Evolutionary conservation across 2,113 vertebrate genomes (phyloP), one percentile per base, ranked within the genome.

Genomic region (Tonatia bakeri): DNA sequence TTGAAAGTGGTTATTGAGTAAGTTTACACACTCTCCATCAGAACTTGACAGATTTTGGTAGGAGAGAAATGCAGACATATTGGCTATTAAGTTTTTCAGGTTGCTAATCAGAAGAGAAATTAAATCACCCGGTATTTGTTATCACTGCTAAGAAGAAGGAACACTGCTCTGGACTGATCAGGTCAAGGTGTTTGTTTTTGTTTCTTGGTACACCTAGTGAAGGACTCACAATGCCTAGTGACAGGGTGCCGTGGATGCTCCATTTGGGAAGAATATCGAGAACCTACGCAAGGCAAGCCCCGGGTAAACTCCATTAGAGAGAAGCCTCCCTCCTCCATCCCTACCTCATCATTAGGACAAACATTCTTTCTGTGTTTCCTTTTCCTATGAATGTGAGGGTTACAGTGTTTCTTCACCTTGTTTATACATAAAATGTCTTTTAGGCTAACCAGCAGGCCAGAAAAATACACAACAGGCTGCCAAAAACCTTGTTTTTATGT

Each of bases 271-370:
- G 17, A 11, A 24, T 19, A 36, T 47, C 20, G 50, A 33, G 22
- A 76, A 59, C 3, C 1, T 45, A 0, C 0, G 1, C 38, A 56
- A 91, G 13, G 40, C 36, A 82, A 76, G 64, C 5, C 3, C 7
- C 14, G 56, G 7, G 2, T 16, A 36, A 24, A 20, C 4, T 11
- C 3, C 47, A 3, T 52, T 61, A 65, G 15, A 50, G 10, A 72
- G 10, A 0, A 16, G 15, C 16, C n/a, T 76, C 33, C 10, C 13
- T 45, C 7, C n/a, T 7, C 3, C 5, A 59, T 0, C 20, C 4
- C 19, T 7, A 14, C 8, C 1, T 73, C 17, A 0, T 5, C 7
- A 52, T 26, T 72, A 86, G 28, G 4, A 9, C 4, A 31, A 50
- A 72, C 3, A 40, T 5, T 20, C 3, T 3, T 80, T 22, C 7